A percentile compares a stretch with the other conserved stretches of the same genome.
phyloP scores from a whole-genome alignment of 2,888 invertebrate species.

The Palloptera scutellata region DNA sequence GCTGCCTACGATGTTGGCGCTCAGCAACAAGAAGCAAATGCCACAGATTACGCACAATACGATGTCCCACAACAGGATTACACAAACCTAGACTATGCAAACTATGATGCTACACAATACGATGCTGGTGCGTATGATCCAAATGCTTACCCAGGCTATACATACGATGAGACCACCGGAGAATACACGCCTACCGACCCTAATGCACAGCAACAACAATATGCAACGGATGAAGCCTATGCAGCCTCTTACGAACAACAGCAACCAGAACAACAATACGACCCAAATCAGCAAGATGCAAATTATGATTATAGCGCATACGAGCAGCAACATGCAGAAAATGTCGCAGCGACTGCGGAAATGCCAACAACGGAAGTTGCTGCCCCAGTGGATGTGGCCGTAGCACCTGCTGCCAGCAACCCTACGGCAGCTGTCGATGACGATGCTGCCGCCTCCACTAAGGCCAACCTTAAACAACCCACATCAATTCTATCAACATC shows the following conservation, averaged over 20 bases:
- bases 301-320: constrained; percentile 26
- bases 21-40: constrained; percentile 35
- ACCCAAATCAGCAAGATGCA: constrained; percentile 6
- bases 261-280: constrained; percentile 18
- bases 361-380: constrained; percentile 1
- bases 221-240: constrained; percentile 37
- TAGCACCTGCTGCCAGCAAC: not conserved
- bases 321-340: not conserved
- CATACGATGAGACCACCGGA: constrained; percentile 58
- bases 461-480: constrained; percentile 35
- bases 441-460: not conserved
- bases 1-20: constrained; percentile 39
- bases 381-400: not conserved
- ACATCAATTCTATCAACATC: constrained; percentile 53
- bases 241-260: constrained; percentile 25
- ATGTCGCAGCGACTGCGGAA: constrained; percentile 12
- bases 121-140: constrained; percentile 51
- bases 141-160: constrained; percentile 59
- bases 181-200: constrained; percentile 57
- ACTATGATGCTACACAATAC: constrained; percentile 57
- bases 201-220: constrained; percentile 34
- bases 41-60: constrained; percentile 32
- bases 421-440: not conserved
- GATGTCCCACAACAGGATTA: constrained; percentile 47
- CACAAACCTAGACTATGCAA: constrained; percentile 53